A percentile compares a stretch with the other conserved stretches of the same genome.
Conservation (phyloP, 2,888 invertebrate species). For the Drosophila setosimentum region DNA sequence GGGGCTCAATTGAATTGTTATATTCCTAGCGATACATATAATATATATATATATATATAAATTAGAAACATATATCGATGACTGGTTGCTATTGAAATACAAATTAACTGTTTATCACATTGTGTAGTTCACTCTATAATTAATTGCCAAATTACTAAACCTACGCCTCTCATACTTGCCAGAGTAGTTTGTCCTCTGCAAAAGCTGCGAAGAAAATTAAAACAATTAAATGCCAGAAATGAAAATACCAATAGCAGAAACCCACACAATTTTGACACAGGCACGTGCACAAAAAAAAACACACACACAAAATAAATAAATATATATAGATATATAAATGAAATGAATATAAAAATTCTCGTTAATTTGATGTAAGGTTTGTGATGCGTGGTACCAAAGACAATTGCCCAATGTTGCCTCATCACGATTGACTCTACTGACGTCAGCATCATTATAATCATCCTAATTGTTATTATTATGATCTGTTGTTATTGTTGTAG, state of each 20-base stretch:
- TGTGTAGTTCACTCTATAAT: conserved; percentile 11
- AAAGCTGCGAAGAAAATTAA: not conserved
- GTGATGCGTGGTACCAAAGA: not conserved
- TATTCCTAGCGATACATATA: conserved; percentile 7
- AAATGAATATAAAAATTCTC: not conserved
- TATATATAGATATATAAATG: not conserved
- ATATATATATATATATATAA: not conserved
- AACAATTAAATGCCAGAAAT: no score
- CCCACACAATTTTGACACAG: not conserved
- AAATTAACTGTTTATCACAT: conserved; percentile 32
- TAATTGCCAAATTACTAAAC: not conserved
- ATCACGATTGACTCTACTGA: conserved; percentile 15
- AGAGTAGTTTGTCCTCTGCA: not conserved
- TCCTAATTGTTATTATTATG: conserved; percentile 14
- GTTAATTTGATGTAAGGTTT: not conserved
- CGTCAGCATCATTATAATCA: conserved; percentile 37
- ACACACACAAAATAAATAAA: not conserved
- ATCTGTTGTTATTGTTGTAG: conserved; percentile 18
- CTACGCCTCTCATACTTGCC: no score
- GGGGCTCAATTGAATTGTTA: conserved; percentile 26
- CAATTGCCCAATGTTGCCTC: conserved; percentile 5
- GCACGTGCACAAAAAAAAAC: conserved; percentile 22
- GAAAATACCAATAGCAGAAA: no score
- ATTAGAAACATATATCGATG: not conserved
- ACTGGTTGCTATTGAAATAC: conserved; percentile 18